These are phyloP conservation scores for Callosobruchus maculatus DNA, from an alignment of 2,888 invertebrate genomes.

Conservation along the genomic window DNA sequence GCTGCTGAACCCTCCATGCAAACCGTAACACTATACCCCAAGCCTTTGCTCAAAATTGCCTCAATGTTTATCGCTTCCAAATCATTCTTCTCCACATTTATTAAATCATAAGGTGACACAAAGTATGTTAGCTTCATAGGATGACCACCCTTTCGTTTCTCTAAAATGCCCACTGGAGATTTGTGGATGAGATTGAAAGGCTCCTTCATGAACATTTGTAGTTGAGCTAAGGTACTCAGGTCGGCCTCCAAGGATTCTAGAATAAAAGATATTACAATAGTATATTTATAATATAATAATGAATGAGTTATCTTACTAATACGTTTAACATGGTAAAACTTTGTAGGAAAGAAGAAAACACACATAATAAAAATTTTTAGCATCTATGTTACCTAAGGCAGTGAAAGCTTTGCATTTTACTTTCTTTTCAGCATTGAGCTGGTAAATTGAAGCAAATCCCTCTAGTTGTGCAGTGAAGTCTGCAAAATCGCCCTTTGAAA, in stretches of 20 bases:
- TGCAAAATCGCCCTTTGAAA: constrained; percentile 81
- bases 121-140: constrained; percentile 94
- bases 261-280: too few relatives aligned
- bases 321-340: too few relatives aligned
- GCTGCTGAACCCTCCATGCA: constrained; percentile 84
- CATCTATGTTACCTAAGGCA: constrained; percentile 68
- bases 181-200: constrained; percentile 76
- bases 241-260: constrained; percentile 78
- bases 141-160: constrained; percentile 81
- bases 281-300: too few relatives aligned
- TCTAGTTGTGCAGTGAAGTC: constrained; percentile 93
- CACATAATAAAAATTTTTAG: too few relatives aligned
- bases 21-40: constrained; percentile 86
- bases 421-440: constrained; percentile 91
- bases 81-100: constrained; percentile 71
- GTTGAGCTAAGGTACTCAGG: constrained; percentile 73
- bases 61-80: constrained; percentile 74
- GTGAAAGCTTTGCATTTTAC: constrained; percentile 91
- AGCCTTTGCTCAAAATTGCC: constrained; percentile 61
- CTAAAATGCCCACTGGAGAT: constrained; percentile 83
- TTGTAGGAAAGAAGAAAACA: too few relatives aligned
- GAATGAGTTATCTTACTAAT: too few relatives aligned
- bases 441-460: constrained; percentile 77
- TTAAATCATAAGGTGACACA: constrained; percentile 86
- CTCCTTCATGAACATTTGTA: constrained; percentile 70